These are phyloP conservation scores for Tachysurus fulvidraco DNA, from an alignment of 2,113 vertebrate species.

Conservation along the genomic window DNA sequence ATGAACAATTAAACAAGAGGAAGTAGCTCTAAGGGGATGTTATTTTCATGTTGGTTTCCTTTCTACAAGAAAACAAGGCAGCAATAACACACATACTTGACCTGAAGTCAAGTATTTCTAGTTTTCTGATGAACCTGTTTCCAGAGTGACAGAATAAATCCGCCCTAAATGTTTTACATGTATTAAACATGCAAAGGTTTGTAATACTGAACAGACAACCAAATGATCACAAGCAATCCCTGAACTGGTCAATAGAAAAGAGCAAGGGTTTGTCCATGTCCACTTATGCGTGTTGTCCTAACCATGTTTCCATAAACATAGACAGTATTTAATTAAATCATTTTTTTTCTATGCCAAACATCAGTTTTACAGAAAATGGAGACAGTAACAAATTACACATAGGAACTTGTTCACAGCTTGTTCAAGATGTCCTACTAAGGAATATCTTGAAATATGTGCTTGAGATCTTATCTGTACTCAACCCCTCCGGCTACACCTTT, in stretches of 20 bases:
- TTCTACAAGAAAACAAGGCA: conserved; percentile 1
- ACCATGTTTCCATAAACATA: not conserved
- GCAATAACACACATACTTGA: not conserved
- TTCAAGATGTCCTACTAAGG: not conserved
- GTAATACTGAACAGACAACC: not conserved
- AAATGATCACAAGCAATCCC: not conserved
- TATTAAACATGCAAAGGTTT: not conserved
- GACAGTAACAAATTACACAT: not conserved
- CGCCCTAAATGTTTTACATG: not conserved
- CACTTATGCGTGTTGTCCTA: not conserved
- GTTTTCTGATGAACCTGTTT: not conserved
- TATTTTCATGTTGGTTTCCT: conserved; percentile 5
- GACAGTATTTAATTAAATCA: too few relatives aligned
- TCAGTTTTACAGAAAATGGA: not conserved
- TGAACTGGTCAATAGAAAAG: not conserved
- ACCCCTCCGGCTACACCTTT: not conserved
- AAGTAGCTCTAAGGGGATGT: conserved; percentile 11
- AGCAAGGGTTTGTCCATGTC: not conserved
- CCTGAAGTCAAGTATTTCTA: not conserved
- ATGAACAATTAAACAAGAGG: conserved; percentile 3
- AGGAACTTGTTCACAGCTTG: not conserved
- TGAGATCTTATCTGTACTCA: too few relatives aligned
- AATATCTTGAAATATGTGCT: too few relatives aligned
- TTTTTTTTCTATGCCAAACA: too few relatives aligned
- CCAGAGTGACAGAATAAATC: not conserved